Evolutionary conservation across 2,797 vertebrate species (phyloP).

Genomic region (Numenius phaeopus): DNA sequence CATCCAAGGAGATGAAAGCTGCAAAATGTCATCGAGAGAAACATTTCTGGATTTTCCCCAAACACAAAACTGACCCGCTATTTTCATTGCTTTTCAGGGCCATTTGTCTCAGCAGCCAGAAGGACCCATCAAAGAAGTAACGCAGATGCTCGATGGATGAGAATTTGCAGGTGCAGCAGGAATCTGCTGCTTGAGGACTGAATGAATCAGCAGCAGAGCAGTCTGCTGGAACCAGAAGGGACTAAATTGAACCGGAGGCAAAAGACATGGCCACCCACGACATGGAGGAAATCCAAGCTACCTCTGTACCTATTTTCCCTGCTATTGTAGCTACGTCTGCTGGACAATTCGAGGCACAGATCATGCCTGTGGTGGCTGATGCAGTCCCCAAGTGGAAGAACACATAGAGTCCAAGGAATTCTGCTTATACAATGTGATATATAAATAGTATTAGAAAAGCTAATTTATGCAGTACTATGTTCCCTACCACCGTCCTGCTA

Average conservation of each 20-base stretch:
- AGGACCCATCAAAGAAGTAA: conserved; percentile 50
- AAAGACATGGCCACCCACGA: not conserved
- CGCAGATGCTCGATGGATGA: not conserved
- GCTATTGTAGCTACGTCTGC: not conserved
- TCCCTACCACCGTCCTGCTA: not conserved
- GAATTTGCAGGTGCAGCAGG: conserved; percentile 46
- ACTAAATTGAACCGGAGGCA: not conserved
- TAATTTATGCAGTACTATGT: not conserved
- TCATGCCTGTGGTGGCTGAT: not conserved
- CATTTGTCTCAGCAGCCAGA: conserved; percentile 57
- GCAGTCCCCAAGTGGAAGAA: not conserved
- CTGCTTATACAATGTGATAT: not conserved
- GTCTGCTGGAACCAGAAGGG: conserved; percentile 14
- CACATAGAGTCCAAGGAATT: not conserved
- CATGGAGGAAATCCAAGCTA: not conserved
- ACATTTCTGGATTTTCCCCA: not conserved
- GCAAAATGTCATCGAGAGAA: not conserved
- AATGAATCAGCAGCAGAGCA: conserved; percentile 34
- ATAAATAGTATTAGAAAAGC: not conserved
- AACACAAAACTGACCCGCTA: conserved; percentile 29
- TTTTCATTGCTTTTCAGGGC: conserved; percentile 67
- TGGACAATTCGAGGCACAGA: not conserved
- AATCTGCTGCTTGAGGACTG: conserved; percentile 33
- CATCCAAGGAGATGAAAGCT: conserved; percentile 47
- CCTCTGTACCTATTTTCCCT: not conserved